Base-by-base conservation (phyloP, 2,888 invertebrate species). In the Microdon myrmicae region DNA sequence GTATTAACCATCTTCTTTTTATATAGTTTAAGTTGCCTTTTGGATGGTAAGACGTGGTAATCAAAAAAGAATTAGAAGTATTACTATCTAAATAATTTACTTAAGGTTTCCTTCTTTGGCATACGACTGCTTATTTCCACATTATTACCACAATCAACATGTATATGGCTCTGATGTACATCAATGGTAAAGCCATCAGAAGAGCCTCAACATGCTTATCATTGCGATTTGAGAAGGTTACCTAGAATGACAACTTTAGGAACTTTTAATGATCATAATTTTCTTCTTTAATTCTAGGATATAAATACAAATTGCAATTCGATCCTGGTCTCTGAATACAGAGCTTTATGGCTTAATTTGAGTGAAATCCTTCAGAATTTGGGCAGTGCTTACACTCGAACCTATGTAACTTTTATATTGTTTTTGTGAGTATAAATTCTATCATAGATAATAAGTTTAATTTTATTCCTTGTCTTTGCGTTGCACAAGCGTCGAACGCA, bases 141-240 rank as follows among this genome's bases (percentile, higher is more conserved):
- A 86, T 87, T 32, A 85, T 87, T 19, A 87, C 84, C 0, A 87
- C 87, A 86, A 86, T 87, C 49, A 87, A 87, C 69, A 87, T 87
- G 87, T 87, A 87, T 71, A 86, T 85, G 54, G 87, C 87, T 0
- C 78, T 87, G 1, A 86, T 87, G 85, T 87, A 86, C 69, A 87
- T 87, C 41, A 87, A 87, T 72, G 86, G 86, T 61, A 82, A 83
- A 69, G 87, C 84, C 1, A 85, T 87, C 48, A 85, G 85, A 70
- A 84, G 84, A 34, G 87, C 87, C 0, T 83, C 84, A 9, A 82
- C 82, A 67, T 82, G 83, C 54, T 79, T 84, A 2, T 82, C 84
- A 0, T 78, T 79, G 37, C 82, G 83, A 68, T 84, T 84, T 68
- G 78, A 79, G 31, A 78, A 77, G 79, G 84, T 83, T 10, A 9